These are phyloP conservation scores for Agrochola lota DNA, from an alignment of 2,888 invertebrate genomes.

Conservation along the genomic window DNA sequence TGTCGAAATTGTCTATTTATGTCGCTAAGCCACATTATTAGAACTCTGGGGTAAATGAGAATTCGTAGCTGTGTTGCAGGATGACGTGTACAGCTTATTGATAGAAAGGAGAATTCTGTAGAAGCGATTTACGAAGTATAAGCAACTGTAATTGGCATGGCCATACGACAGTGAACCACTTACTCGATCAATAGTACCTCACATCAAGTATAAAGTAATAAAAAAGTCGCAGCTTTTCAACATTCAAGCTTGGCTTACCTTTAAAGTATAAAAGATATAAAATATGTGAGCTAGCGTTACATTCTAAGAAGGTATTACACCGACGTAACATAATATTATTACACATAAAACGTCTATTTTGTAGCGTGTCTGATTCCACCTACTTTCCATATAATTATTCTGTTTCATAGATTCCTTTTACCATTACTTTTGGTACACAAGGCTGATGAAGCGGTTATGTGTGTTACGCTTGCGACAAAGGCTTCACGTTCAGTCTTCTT, in stretches of 20 bases:
- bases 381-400: conserved; percentile 16
- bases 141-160: conserved; percentile 1
- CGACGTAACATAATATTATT: background rate
- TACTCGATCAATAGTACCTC: conserved; percentile 31
- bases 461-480: conserved; percentile 35
- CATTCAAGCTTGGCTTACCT: conserved; percentile 9
- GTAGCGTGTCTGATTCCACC: background rate
- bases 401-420: conserved; percentile 30
- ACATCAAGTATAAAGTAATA: conserved; percentile 7
- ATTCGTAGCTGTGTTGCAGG: background rate
- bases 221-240: conserved; percentile 4
- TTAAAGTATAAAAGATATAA: conserved; percentile 17
- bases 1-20: background rate
- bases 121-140: background rate
- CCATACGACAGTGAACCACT: background rate
- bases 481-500: conserved; percentile 52
- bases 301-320: conserved; percentile 16
- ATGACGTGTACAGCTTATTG: background rate
- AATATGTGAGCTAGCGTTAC: conserved; percentile 4
- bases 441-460: conserved; percentile 46
- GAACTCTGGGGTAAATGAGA: background rate
- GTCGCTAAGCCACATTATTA: background rate
- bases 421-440: conserved; percentile 30
- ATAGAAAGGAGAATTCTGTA: background rate
- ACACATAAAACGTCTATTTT: background rate